Conservation (phyloP, 2,888 invertebrate species). For the Cynaeus angustus region DNA sequence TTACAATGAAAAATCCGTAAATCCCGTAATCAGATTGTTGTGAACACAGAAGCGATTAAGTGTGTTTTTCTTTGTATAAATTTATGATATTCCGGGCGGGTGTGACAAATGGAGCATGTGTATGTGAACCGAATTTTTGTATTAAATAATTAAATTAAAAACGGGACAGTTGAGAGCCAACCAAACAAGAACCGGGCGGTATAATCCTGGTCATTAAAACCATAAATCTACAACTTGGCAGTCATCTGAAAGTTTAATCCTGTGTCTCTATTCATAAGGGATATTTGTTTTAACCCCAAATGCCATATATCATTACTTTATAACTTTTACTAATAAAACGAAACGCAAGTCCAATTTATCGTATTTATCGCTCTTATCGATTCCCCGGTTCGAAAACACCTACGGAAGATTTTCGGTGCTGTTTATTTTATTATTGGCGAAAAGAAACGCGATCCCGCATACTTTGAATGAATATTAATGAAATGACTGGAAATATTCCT, state of each 20-base stretch:
- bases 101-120: conserved; percentile 40
- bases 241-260: conserved; percentile 66
- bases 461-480: conserved; percentile 50
- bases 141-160: conserved; percentile 50
- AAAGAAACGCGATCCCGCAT: conserved; percentile 30
- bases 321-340: conserved; percentile 52
- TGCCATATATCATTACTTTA: conserved; percentile 60
- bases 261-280: conserved; percentile 64
- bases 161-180: conserved; percentile 22
- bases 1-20: not conserved
- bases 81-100: conserved; percentile 10
- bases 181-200: conserved; percentile 51
- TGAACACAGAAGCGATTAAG: conserved; percentile 1
- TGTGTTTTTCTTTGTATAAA: conserved; percentile 20
- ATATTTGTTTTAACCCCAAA: conserved; percentile 57
- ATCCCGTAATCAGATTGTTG: not conserved
- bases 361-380: conserved; percentile 41
- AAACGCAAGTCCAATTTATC: conserved; percentile 42
- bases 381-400: conserved; percentile 16
- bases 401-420: conserved; percentile 26
- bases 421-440: conserved; percentile 45
- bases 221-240: conserved; percentile 65
- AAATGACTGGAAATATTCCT: conserved; percentile 41
- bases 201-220: conserved; percentile 63
- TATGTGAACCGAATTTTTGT: conserved; percentile 39